These are phyloP conservation scores for Sinocyclocheilus anophthalmus DNA, from an alignment of 2,113 vertebrate species.

Conservation along the genomic window DNA sequence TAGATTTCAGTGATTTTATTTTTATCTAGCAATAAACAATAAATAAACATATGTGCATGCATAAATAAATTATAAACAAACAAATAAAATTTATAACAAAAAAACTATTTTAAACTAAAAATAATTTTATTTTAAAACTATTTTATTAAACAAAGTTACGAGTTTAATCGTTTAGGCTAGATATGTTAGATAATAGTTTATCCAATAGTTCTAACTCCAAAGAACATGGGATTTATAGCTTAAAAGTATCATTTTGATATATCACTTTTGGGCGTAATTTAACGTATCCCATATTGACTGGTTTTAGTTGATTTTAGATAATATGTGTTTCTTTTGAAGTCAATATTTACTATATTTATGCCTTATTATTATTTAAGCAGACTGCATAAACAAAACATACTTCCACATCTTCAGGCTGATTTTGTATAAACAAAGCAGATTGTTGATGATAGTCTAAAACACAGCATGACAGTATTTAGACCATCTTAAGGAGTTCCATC, in stretches of 20 bases:
- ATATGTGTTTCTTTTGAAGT: not conserved
- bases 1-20: conserved; percentile 27
- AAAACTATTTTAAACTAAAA: no score
- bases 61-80: not conserved
- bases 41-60: not conserved
- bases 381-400: not conserved
- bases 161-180: not conserved
- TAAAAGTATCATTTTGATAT: not conserved
- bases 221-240: not conserved
- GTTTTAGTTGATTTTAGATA: not conserved
- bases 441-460: no score
- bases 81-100: not conserved
- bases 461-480: no score
- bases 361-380: not conserved
- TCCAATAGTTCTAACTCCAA: not conserved
- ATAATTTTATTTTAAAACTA: no score
- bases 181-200: not conserved
- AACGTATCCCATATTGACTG: not conserved
- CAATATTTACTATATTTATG: not conserved
- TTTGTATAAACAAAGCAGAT: no score
- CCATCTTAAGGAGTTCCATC: no score
- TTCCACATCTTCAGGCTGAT: not conserved
- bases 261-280: not conserved
- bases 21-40: not conserved
- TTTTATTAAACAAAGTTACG: not conserved